Conservation (phyloP, 2,888 invertebrate species). For the Epinotia nisella region DNA sequence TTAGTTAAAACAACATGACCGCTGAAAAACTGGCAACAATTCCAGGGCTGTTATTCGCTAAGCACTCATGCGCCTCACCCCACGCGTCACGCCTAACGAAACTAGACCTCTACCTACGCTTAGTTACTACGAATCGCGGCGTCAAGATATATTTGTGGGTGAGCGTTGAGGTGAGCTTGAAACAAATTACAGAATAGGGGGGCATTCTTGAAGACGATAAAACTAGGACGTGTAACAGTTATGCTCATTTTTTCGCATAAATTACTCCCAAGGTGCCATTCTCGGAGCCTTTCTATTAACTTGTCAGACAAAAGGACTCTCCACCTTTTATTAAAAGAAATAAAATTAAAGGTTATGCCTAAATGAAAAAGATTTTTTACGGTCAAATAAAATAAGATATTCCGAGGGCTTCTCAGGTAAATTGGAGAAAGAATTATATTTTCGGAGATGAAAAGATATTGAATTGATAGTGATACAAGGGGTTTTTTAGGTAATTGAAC, state of each 20-base stretch:
- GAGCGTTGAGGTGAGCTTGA: no score
- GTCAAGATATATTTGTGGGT: no score
- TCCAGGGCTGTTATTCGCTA: no score
- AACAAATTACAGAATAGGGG: no score
- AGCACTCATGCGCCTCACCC: no score
- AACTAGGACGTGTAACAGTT: constrained; percentile 66
- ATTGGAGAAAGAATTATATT: constrained; percentile 46
- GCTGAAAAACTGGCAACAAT: constrained; percentile 50
- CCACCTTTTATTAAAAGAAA: constrained; percentile 59
- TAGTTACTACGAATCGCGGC: no score
- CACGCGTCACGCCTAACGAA: no score
- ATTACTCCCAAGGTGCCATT: constrained; percentile 58
- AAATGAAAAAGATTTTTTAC: constrained; percentile 59
- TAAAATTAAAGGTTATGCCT: constrained; percentile 50
- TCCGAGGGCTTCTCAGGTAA: constrained; percentile 54
- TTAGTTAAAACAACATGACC: not conserved
- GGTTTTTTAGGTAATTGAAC: not conserved
- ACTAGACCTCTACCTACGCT: no score
- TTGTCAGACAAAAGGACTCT: constrained; percentile 54
- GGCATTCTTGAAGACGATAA: constrained; percentile 65
- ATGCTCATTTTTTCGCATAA: constrained; percentile 67
- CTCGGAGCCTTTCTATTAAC: constrained; percentile 63
- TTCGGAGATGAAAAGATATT: constrained; percentile 9
- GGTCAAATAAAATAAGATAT: constrained; percentile 54
- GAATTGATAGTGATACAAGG: not conserved